phyloP scores from a whole-genome alignment of 2,888 invertebrate species.

The Hirtodrosophila confusa region DNA sequence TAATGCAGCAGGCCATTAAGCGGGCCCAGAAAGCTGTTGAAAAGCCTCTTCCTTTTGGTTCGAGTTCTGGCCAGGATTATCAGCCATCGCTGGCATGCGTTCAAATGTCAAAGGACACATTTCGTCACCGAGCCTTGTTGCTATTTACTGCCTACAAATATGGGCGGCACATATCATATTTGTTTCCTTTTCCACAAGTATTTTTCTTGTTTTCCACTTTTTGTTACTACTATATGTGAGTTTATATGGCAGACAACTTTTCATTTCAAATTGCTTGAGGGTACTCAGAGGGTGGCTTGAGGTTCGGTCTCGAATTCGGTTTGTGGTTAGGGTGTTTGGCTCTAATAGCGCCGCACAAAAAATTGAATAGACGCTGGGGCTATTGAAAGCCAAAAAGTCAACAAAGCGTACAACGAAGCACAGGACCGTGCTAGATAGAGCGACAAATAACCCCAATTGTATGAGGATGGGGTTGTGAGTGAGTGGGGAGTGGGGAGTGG shows the following conservation, averaged over 20 bases:
- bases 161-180: slow-evolving; percentile 54
- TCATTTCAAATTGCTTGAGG: slow-evolving; percentile 73
- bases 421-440: slow-evolving; percentile 63
- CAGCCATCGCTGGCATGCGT: slow-evolving; percentile 32
- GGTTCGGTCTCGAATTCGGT: not conserved
- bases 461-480: slow-evolving; percentile 31
- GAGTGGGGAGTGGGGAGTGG: slow-evolving; percentile 10
- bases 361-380: slow-evolving; percentile 73
- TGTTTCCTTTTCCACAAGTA: slow-evolving; percentile 25
- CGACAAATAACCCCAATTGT: slow-evolving; percentile 81
- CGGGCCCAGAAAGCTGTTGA: slow-evolving; percentile 51
- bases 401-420: slow-evolving; percentile 49
- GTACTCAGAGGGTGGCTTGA: slow-evolving; percentile 18
- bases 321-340: slow-evolving; percentile 35
- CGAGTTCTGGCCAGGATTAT: slow-evolving; percentile 37
- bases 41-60: slow-evolving; percentile 25
- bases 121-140: slow-evolving; percentile 68
- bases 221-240: slow-evolving; percentile 41
- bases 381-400: slow-evolving; percentile 78
- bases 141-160: slow-evolving; percentile 73
- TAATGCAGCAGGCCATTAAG: slow-evolving; percentile 74
- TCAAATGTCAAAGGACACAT: slow-evolving; percentile 80
- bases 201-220: slow-evolving; percentile 18
- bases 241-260: slow-evolving; percentile 70
- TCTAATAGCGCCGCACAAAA: slow-evolving; percentile 65